Percentiles rank a stretch among this genome's conserved stretches.
Evolutionary conservation across 2,797 vertebrate species (phyloP).

Genomic region (Crotalus adamanteus): DNA sequence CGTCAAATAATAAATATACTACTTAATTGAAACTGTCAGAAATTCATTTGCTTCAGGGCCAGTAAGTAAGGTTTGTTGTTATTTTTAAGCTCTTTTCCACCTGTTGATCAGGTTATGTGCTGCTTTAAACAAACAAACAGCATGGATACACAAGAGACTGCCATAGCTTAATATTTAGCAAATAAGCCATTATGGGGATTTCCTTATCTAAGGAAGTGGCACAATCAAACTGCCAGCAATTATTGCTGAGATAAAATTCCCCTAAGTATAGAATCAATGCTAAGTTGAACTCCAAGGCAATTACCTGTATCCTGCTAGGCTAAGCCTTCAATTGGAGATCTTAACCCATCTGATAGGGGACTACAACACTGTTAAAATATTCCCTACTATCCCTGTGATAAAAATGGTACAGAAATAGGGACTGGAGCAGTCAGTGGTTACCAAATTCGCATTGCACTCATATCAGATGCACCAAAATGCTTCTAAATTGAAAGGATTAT

Average conservation of each 20-base stretch:
- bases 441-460: background rate
- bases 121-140: too few relatives aligned
- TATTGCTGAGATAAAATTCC: constrained; percentile 8
- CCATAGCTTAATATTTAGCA: background rate
- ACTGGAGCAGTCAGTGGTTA: background rate
- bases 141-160: too few relatives aligned
- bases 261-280: background rate
- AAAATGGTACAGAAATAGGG: constrained; percentile 12
- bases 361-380: constrained; percentile 26
- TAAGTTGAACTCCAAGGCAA: constrained; percentile 26
- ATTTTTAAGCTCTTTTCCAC: too few relatives aligned
- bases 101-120: too few relatives aligned
- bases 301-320: constrained; percentile 22
- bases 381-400: constrained; percentile 17
- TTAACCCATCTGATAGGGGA: constrained; percentile 18
- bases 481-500: too few relatives aligned
- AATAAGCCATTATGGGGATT: background rate
- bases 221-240: background rate
- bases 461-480: too few relatives aligned
- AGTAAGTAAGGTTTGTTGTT: too few relatives aligned
- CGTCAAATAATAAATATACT: too few relatives aligned
- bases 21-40: too few relatives aligned
- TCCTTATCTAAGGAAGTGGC: background rate
- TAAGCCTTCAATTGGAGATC: constrained; percentile 29
- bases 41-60: too few relatives aligned